A percentile compares a stretch with the other conserved stretches of the same genome.
These are phyloP conservation scores for Strigamia maritima DNA, from an alignment of 2,888 invertebrate species.

Conservation along the genomic window DNA sequence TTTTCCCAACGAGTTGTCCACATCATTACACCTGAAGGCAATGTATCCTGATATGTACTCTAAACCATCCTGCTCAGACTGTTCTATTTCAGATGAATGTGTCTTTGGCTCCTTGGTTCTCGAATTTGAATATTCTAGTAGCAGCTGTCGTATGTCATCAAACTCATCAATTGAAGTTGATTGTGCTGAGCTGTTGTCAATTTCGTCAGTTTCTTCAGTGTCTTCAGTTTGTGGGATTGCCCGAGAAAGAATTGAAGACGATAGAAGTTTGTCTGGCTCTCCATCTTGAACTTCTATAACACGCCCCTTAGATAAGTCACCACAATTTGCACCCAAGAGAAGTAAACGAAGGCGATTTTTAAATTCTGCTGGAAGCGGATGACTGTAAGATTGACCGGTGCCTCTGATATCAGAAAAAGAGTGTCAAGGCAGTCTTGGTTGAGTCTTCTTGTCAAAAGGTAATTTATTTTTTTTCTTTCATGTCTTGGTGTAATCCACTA, in stretches of 20 bases:
- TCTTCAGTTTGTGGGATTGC: no score
- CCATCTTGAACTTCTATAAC: background rate
- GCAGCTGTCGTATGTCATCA: background rate
- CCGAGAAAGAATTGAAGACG: background rate
- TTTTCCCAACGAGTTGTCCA: background rate
- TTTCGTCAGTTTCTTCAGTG: background rate
- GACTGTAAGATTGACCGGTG: conserved; percentile 38
- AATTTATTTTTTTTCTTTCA: background rate
- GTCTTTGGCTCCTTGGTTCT: background rate
- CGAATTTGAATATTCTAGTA: background rate
- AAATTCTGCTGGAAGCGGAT: conserved; percentile 40
- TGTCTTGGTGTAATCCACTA: background rate
- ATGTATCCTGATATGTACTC: background rate
- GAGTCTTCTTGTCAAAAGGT: conserved; percentile 35
- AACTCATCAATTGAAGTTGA: no score
- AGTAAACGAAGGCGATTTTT: conserved; percentile 39
- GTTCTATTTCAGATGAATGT: background rate
- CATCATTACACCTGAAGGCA: background rate
- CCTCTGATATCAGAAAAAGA: conserved; percentile 40
- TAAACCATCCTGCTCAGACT: background rate
- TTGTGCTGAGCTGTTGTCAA: background rate
- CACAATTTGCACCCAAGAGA: conserved; percentile 36
- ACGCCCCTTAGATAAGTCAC: background rate
- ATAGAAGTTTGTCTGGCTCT: background rate
- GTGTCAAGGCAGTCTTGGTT: conserved; percentile 42